phyloP scores from a whole-genome alignment of 1,140 invertebrate species.

The Uloborus diversus region DNA sequence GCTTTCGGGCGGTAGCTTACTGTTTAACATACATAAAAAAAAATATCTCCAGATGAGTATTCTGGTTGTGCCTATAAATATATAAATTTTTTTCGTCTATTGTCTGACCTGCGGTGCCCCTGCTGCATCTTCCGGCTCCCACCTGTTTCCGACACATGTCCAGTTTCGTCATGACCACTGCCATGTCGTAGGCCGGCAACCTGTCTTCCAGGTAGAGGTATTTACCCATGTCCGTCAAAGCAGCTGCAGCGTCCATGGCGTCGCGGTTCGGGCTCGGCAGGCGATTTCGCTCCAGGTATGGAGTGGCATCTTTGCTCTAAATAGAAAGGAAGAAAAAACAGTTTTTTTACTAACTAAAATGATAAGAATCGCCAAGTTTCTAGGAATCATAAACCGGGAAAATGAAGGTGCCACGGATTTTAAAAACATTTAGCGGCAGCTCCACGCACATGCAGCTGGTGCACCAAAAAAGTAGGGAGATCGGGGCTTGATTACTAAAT shows the following conservation, averaged over 20 bases:
- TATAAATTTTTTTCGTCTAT: no score
- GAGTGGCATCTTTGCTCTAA: slow-evolving; percentile 91
- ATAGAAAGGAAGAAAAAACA: slow-evolving; percentile 55
- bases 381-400: no score
- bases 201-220: slow-evolving; percentile 92
- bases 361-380: no score
- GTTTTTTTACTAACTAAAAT: neutral
- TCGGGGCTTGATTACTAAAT: no score
- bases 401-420: no score
- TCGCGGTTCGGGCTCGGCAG: slow-evolving; percentile 78
- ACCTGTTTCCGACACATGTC: slow-evolving; percentile 97
- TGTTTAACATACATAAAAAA: no score
- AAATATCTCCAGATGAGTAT: no score
- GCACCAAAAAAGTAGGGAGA: no score
- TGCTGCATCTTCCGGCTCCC: slow-evolving; percentile 93
- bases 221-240: slow-evolving; percentile 95
- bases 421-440: no score
- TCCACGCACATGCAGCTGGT: no score
- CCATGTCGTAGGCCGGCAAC: slow-evolving; percentile 93
- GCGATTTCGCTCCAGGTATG: slow-evolving; percentile 90
- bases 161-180: slow-evolving; percentile 96
- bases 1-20: no score
- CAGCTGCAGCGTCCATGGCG: slow-evolving; percentile 92
- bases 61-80: no score
- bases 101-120: slow-evolving; percentile 98